Base-by-base conservation (phyloP, 2,888 invertebrate species). In the Drosophila anomelani region DNA sequence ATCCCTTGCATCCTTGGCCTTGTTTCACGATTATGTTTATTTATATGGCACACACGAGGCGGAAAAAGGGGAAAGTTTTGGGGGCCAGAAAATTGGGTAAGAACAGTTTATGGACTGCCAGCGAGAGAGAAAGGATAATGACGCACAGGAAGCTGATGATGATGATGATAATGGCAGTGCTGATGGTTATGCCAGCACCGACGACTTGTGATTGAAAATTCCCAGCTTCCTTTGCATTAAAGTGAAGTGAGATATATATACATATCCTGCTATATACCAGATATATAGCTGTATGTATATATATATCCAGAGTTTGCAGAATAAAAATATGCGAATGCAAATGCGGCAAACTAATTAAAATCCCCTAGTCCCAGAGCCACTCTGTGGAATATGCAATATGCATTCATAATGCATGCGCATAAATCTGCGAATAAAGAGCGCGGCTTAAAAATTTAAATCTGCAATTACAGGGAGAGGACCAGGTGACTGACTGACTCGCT, bases 1-100 rank as follows among this genome's bases (percentile, higher is more conserved):
- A 20, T 49, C 63, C 61, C 51, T 67, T 3, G 36, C 61, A 20
- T 49, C 63, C 61, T 54, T 67, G 51, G 75, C 60, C 76, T 75
- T 78, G 76, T 81, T 84, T 81, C 81, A 83, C 66, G 83, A 81
- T 84, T 84, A 86, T 86, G 87, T 77, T 86, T 80, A 80, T 81
- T 81, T 86, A 81, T 81, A 81, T 77, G 80, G 74, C 53, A 54
- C 58, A 57, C 63, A 62, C 49, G 39, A 20, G 41, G 34, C 23
- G 23, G 39, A 64, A 34, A 26, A 46, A 32, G 51, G 60, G 56
- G 60, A 60, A 38, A 38, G 54, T 54, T 54, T 54, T 38, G 12
- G 44, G 36, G 6, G 53, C 32, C 32, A 12, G 20, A 53, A 32
- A 34, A 15, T 32, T 32, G 32, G 55, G 23, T 10, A 55, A 43